Evolutionary conservation across 2,113 vertebrate genomes (phyloP).

Genomic region (Corythaixoides concolor): DNA sequence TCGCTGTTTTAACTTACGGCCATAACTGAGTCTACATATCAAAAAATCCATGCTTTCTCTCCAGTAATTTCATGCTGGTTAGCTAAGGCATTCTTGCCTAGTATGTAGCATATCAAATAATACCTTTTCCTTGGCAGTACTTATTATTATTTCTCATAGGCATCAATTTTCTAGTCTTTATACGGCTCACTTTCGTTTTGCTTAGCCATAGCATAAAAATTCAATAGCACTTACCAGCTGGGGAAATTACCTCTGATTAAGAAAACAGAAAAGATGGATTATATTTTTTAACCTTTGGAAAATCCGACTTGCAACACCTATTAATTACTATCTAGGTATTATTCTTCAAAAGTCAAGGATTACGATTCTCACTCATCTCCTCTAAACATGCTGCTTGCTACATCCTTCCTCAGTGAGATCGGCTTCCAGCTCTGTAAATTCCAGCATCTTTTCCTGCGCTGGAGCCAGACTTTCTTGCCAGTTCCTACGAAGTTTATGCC

Average conservation of each 20-base stretch:
- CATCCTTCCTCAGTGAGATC: neutral
- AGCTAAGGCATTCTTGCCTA: neutral
- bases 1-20: neutral
- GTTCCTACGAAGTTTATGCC: neutral
- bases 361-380: neutral
- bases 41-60: conserved; percentile 8
- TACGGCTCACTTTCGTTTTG: conserved; percentile 16
- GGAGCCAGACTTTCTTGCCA: neutral
- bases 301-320: neutral
- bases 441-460: neutral
- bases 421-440: neutral
- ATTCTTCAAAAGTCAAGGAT: conserved; percentile 17
- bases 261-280: conserved; percentile 15
- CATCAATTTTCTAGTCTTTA: conserved; percentile 3
- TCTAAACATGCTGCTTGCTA: neutral
- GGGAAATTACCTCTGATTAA: conserved; percentile 33
- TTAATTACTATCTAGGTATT: neutral
- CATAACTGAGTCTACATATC: neutral
- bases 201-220: conserved; percentile 31
- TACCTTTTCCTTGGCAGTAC: neutral
- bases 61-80: conserved; percentile 19
- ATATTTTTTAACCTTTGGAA: conserved; percentile 50
- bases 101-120: neutral
- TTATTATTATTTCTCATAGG: conserved; percentile 11
- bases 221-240: conserved; percentile 32